Conservation (phyloP, 2,797 vertebrate genomes). For the Diglossa cyanea region DNA sequence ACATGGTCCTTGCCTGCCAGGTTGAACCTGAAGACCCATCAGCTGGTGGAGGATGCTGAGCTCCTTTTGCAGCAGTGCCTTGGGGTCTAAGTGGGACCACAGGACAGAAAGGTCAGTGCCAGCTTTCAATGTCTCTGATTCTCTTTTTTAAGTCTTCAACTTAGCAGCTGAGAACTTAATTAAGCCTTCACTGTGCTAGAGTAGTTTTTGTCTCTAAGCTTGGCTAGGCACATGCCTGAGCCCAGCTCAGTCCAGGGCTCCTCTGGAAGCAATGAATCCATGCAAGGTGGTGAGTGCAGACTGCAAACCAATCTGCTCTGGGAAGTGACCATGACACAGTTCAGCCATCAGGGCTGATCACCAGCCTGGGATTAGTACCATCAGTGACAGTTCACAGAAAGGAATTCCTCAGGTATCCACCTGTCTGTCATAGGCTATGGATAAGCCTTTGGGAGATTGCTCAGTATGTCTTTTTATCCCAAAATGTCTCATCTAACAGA, state of each 20-base stretch:
- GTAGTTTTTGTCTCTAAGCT: background rate
- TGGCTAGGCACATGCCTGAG: background rate
- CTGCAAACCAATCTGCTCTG: background rate
- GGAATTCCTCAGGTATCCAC: background rate
- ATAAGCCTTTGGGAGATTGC: background rate
- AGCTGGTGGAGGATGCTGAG: background rate
- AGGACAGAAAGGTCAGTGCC: background rate
- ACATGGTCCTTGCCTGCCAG: background rate
- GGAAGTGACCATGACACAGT: fast-evolving
- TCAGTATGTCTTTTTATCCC: background rate
- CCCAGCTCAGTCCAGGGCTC: background rate
- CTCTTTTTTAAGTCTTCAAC: background rate
- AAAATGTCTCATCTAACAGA: background rate
- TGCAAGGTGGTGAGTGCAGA: background rate
- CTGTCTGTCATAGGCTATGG: background rate
- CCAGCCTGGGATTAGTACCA: background rate
- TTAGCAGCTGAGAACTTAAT: background rate
- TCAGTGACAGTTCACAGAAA: background rate
- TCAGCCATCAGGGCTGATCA: background rate
- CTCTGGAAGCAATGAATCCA: background rate
- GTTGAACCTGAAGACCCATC: background rate
- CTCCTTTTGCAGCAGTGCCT: background rate
- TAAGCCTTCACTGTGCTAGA: background rate
- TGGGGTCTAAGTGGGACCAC: background rate
- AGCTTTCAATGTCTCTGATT: background rate